A percentile compares a stretch with the other conserved stretches of the same genome.
These are phyloP conservation scores for Battus philenor DNA, from an alignment of 1,140 invertebrate genomes.

Conservation along the genomic window DNA sequence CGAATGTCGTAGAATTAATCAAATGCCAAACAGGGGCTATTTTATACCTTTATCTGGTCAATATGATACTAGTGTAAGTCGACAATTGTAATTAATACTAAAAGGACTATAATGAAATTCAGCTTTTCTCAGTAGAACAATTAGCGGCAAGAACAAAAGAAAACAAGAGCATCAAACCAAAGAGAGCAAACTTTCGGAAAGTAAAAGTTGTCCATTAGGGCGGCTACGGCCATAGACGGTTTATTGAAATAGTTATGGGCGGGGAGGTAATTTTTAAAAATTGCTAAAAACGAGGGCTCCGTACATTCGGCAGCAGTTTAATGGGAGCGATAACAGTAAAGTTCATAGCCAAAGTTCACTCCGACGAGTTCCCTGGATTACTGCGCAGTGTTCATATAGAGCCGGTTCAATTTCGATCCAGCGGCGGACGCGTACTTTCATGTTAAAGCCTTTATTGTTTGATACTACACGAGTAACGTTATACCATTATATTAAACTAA, in stretches of 20 bases:
- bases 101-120: too few relatives aligned
- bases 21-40: too few relatives aligned
- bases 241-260: slow-evolving; percentile 67
- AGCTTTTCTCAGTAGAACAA: too few relatives aligned
- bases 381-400: slow-evolving; percentile 20
- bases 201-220: slow-evolving; percentile 59
- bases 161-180: slow-evolving; percentile 30
- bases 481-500: too few relatives aligned
- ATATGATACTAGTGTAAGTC: too few relatives aligned
- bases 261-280: slow-evolving; percentile 66
- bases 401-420: slow-evolving; percentile 8
- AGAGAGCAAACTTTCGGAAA: slow-evolving; percentile 48
- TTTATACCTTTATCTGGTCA: too few relatives aligned
- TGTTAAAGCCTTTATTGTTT: slow-evolving; percentile 10
- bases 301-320: slow-evolving; percentile 59
- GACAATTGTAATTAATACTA: too few relatives aligned
- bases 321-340: slow-evolving; percentile 69
- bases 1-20: too few relatives aligned
- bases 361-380: slow-evolving; percentile 53
- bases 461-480: too few relatives aligned
- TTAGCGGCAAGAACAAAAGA: too few relatives aligned
- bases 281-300: slow-evolving; percentile 45
- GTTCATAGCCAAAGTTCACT: slow-evolving; percentile 62
- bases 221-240: slow-evolving; percentile 53
- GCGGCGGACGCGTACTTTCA: slow-evolving; percentile 3